Evolutionary conservation across 2,797 vertebrate species (phyloP), one percentile per base, ranked within the genome.

Genomic region (Distichodus sexfasciatus): DNA sequence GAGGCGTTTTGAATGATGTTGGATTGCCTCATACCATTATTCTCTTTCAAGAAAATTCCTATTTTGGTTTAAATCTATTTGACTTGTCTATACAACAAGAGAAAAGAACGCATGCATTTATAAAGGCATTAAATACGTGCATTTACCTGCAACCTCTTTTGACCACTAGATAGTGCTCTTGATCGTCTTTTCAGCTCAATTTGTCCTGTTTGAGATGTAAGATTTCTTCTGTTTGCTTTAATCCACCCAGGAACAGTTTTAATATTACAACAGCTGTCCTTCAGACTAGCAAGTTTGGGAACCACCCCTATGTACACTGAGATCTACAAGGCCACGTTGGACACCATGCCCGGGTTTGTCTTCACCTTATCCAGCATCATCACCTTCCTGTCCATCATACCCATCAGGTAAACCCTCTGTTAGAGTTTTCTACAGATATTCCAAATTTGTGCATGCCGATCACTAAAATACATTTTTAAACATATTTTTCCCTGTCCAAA

Each of bases 241-340:
- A 79, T 35, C 9, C 5, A 21, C 17, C 26, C 80, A 95, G 96
- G 95, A 28, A 93, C 89, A 62, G 80, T 81, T 21, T 94, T 99
- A 35, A 92, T 93, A 47, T 46, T 64, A 2, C 90, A 98, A 72
- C 94, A 99, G 84, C 24, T 97, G 62, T 87, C 85, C 21, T 87
- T 99, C 76, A 91, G 92, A 71, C 72, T 92, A 19, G 90, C 89
- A 0, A 89, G 92, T 14, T 88, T 96, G 79, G 89, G 81, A 17
- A 93, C 96, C 68, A 92, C 94, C 54, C 93, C 93, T 0, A 43
- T 85, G 70, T 99, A 88, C 59, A 97, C 96, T 26, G 90, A 92
- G 74, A 87, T 98, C 76, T 99, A 98, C 76, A 94, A 97, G 87
- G 58, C 72, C 36, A 95, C 92, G 4, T 71, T 98, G 78, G 79